Base-by-base conservation (phyloP, 2,888 invertebrate genomes). In the Lottia scabra region DNA sequence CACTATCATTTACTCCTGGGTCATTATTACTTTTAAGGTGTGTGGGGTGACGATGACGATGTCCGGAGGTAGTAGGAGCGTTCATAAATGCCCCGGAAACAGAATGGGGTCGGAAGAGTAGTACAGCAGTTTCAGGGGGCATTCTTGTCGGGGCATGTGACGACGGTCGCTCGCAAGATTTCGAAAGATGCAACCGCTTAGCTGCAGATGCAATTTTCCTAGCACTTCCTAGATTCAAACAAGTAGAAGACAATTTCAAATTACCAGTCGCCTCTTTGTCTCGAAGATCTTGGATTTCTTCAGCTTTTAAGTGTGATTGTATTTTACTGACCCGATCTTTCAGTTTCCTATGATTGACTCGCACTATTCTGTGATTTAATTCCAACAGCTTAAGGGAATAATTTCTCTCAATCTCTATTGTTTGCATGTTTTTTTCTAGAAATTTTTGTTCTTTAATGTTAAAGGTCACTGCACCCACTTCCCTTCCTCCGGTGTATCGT, bases 381-480 rank as follows among this genome's bases (percentile, higher is more conserved):
- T 85, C 85, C 16, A 86, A 79, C n/a, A 87, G 78, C 67, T 86
- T 85, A 45, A 83, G 62, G 5, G 83, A 79, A 70, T 86, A 86
- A 1, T 80, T 76, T 67, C 82, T 79, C 74, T 87, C 85, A 27
- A 85, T 67, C 13, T 78, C 75, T 6, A 87, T 71, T 1, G 83
- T 81, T 48, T 83, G 82, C 48, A 85, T 72, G 6, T 82, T 80
- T 66, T 86, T 87, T 73, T 85, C 86, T 27, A 87, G 74, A n/a
- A 80, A 78, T 38, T 85, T 76, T 45, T 85, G 79, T 70, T 87
- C 86, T 73, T 86, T 87, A 68, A 84, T 74, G 76, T 87, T 87
- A 65, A 81, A 76, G 2, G 81, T 83, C 26, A 85, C 78, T 1
- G 86, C 87, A 45, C 82, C 77, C 19, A 83, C 77, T 63, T 84